Evolutionary conservation across 2,113 vertebrate genomes (phyloP).

Genomic region (Malurus cyaneus): DNA sequence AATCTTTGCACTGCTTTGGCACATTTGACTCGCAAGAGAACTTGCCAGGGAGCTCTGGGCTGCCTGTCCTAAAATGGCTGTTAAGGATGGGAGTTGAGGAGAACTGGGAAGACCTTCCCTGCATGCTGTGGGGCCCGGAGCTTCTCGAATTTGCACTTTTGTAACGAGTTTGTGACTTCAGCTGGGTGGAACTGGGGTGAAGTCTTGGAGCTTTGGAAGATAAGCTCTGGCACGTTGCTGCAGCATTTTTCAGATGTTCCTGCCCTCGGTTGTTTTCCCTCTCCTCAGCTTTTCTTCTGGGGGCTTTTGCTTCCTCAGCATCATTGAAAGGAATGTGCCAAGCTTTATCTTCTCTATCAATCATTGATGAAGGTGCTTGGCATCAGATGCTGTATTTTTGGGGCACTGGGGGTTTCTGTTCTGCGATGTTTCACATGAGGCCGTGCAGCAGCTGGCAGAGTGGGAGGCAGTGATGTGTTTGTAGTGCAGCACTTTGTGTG

Average conservation of each 20-base stretch:
- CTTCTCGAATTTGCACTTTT: background rate
- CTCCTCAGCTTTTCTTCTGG: constrained; percentile 36
- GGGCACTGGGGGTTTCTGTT: background rate
- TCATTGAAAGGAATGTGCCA: background rate
- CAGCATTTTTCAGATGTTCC: constrained; percentile 31
- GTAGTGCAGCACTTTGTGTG: background rate
- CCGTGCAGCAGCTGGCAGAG: background rate
- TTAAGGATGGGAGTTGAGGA: constrained; percentile 12
- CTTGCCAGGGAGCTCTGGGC: constrained; percentile 54
- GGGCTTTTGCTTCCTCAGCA: constrained; percentile 29
- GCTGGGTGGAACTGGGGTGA: constrained; percentile 45
- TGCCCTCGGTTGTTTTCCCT: constrained; percentile 40
- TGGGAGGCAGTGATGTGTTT: background rate
- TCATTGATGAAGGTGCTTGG: background rate
- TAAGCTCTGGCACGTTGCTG: constrained; percentile 11
- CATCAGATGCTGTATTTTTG: background rate
- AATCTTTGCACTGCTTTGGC: constrained; percentile 29
- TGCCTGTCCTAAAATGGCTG: constrained; percentile 64
- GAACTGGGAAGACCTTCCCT: background rate
- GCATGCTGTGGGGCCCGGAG: background rate
- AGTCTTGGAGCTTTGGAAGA: background rate
- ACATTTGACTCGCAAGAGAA: background rate
- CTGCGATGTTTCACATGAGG: background rate
- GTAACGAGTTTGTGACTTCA: background rate
- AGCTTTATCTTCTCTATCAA: background rate